Percentiles rank a stretch among this genome's conserved stretches.
These are phyloP conservation scores for Meghimatium bilineatum DNA, from an alignment of 2,888 invertebrate species.

Conservation along the genomic window DNA sequence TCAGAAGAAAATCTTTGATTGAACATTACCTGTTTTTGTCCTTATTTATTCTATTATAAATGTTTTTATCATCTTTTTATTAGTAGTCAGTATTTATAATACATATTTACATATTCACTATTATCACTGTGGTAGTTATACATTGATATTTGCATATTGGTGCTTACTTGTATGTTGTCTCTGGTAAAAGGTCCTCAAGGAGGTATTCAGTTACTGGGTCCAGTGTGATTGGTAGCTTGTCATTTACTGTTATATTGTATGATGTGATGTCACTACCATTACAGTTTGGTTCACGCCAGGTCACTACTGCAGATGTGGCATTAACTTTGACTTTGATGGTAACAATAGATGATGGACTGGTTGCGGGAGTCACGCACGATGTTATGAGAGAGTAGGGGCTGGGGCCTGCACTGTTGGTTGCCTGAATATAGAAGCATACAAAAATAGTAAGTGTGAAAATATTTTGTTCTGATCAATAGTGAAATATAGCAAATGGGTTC, in stretches of 20 bases:
- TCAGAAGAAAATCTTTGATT: no score
- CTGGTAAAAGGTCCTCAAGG: conserved; percentile 85
- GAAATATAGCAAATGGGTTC: no score
- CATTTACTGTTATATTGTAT: conserved; percentile 85
- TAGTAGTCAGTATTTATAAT: no score
- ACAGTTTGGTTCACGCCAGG: conserved; percentile 86
- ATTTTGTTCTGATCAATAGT: no score
- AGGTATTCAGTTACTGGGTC: conserved; percentile 78
- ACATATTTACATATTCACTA: no score
- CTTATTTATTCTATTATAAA: no score
- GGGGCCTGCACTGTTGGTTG: conserved; percentile 88
- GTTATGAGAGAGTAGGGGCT: conserved; percentile 85
- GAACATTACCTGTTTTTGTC: no score
- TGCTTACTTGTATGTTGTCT: conserved; percentile 84
- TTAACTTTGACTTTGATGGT: conserved; percentile 79
- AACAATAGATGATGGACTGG: conserved; percentile 85
- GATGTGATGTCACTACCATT: conserved; percentile 87
- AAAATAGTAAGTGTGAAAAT: no score
- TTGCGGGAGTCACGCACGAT: conserved; percentile 86
- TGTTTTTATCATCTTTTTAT: no score
- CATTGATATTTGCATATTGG: no score
- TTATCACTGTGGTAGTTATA: no score
- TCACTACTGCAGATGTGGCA: conserved; percentile 81
- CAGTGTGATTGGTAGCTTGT: conserved; percentile 66
- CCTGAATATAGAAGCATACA: conserved; percentile 79